phyloP scores from a whole-genome alignment of 2,797 vertebrate genomes.

The Amniataba percoides region DNA sequence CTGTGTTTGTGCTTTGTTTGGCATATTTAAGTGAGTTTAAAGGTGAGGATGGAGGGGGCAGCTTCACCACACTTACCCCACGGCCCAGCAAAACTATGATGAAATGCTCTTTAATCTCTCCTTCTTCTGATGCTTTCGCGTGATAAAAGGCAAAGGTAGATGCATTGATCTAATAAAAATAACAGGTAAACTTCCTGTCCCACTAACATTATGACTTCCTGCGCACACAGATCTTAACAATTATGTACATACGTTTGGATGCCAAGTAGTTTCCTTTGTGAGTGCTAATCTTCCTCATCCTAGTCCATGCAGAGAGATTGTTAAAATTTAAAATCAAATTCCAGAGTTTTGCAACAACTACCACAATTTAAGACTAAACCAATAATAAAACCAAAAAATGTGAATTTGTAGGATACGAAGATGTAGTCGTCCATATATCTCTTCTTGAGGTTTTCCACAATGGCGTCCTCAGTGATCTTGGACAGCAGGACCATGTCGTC shows the following conservation, averaged over 20 bases:
- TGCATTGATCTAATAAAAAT: neutral
- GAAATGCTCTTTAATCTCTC: neutral
- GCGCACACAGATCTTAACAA: neutral
- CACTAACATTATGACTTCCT: neutral
- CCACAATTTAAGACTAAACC: neutral
- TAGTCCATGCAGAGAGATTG: neutral
- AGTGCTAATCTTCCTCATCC: neutral
- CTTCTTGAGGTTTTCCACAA: constrained; percentile 97
- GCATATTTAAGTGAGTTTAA: neutral
- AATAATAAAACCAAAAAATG: neutral
- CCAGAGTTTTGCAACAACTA: neutral
- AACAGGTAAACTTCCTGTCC: constrained; percentile 7
- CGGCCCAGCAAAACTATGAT: neutral
- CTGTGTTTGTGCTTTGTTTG: neutral
- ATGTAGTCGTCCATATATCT: constrained; percentile 98
- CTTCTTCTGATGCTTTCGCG: neutral
- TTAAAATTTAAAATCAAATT: neutral
- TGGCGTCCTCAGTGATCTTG: constrained; percentile 95
- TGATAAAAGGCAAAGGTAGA: too few species aligned
- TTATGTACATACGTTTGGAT: neutral
- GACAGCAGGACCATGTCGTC: constrained; percentile 98
- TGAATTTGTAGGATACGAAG: constrained; percentile 91
- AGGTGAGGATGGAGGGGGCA: neutral
- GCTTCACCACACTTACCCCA: neutral
- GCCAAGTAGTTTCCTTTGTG: too few species aligned